phyloP scores from a whole-genome alignment of 2,113 vertebrate species.

The Progne subis region DNA sequence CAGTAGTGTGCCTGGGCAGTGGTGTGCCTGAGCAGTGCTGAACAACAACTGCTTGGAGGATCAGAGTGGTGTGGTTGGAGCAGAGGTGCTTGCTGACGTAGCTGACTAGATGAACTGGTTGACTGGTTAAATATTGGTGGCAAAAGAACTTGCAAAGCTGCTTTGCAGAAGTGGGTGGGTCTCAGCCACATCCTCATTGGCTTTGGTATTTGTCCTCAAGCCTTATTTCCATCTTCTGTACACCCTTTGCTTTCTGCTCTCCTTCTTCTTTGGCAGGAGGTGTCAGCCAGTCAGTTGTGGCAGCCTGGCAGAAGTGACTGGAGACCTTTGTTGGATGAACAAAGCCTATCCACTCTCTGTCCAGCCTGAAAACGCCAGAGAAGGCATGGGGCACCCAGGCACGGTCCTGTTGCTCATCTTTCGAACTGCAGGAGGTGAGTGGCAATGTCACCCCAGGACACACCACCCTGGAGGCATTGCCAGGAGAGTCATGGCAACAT shows the following conservation, averaged over 20 bases:
- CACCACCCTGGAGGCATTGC: not conserved
- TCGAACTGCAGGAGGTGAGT: not conserved
- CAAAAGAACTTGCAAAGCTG: slow-evolving; percentile 8
- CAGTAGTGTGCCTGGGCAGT: not conserved
- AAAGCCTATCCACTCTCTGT: not conserved
- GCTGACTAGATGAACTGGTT: slow-evolving; percentile 14
- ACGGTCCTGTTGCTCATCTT: not conserved
- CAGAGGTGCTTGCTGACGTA: not conserved
- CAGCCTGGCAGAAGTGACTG: not conserved
- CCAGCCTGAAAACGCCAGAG: rapidly evolving
- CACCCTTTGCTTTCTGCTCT: not conserved
- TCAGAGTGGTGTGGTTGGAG: not conserved
- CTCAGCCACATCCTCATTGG: not conserved
- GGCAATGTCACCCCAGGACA: not conserved
- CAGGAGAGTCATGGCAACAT: not conserved
- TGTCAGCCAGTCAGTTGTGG: not conserved
- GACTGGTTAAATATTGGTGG: slow-evolving; percentile 21
- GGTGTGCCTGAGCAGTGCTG: not conserved
- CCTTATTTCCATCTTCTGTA: not conserved
- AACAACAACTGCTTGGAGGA: not conserved
- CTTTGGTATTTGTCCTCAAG: slow-evolving; percentile 14
- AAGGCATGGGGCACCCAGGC: not conserved
- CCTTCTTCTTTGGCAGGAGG: not conserved
- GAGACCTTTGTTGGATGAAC: rapidly evolving
- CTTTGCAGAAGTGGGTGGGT: slow-evolving; percentile 28